Conservation (phyloP, 2,888 invertebrate genomes). For the Sinelater perroti region DNA sequence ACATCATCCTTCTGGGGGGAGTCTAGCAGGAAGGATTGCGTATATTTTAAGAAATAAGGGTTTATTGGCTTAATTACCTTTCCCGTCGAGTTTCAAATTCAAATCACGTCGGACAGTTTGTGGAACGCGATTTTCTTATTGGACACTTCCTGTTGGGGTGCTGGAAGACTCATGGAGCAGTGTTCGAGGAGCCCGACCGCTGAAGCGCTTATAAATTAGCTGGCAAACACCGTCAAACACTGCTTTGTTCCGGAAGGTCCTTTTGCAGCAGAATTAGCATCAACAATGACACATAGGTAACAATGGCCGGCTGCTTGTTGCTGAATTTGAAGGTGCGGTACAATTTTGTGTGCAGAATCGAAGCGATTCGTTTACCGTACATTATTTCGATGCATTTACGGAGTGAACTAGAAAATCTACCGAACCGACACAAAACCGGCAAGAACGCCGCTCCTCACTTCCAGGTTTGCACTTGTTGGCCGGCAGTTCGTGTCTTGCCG, state of each 20-base stretch:
- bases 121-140: conserved; percentile 16
- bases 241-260: conserved; percentile 46
- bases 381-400: conserved; percentile 38
- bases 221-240: conserved; percentile 14
- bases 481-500: neutral
- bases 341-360: conserved; percentile 34
- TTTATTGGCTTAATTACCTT: conserved; percentile 20
- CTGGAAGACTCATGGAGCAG: conserved; percentile 5
- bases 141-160: conserved; percentile 14
- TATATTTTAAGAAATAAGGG: neutral
- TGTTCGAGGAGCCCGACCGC: neutral
- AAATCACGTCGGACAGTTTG: conserved; percentile 16
- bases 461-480: neutral
- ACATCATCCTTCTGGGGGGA: conserved; percentile 68
- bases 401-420: neutral
- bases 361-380: conserved; percentile 37
- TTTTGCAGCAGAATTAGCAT: conserved; percentile 49
- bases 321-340: conserved; percentile 42
- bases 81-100: conserved; percentile 8
- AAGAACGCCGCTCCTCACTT: too few relatives aligned
- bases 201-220: neutral
- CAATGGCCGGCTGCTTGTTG: conserved; percentile 41
- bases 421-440: conserved; percentile 3
- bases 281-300: conserved; percentile 46
- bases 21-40: neutral